Evolutionary conservation across 37 sponge, comb jelly and placozoan genomes (phyloP).

Genomic region (Hexactinellida sp.): DNA sequence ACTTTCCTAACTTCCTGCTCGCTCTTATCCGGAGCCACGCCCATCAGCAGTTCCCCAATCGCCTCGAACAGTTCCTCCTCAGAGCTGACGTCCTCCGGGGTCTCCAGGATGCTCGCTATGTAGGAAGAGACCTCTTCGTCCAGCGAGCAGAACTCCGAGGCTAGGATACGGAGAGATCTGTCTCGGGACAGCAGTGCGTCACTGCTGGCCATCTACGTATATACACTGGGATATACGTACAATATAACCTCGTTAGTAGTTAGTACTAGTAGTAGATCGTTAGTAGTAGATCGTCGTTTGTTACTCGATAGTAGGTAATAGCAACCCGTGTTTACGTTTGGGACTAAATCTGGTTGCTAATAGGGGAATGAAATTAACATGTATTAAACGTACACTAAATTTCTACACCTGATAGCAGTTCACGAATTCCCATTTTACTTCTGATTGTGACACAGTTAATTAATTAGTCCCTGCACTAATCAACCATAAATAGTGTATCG

Average conservation of each 20-base stretch:
- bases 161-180: background rate
- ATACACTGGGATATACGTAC: background rate
- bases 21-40: conserved; percentile 11
- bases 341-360: too few relatives aligned
- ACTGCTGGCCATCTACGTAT: background rate
- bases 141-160: conserved; percentile 17
- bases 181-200: background rate
- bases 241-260: background rate
- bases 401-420: too few relatives aligned
- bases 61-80: conserved; percentile 47
- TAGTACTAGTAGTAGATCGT: too few relatives aligned
- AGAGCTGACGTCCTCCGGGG: conserved; percentile 33
- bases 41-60: conserved; percentile 36
- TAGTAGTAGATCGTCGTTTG: too few relatives aligned
- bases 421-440: too few relatives aligned
- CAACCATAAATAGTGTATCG: too few relatives aligned
- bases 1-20: conserved; percentile 12
- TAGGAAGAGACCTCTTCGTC: conserved; percentile 41
- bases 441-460: too few relatives aligned
- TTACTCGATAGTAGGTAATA: too few relatives aligned
- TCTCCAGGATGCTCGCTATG: conserved; percentile 34
- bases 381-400: too few relatives aligned
- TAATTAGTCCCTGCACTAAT: too few relatives aligned
- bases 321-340: too few relatives aligned
- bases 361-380: too few relatives aligned